Base-by-base conservation (phyloP, 2,113 vertebrate species). In the Leucosticte australis region DNA sequence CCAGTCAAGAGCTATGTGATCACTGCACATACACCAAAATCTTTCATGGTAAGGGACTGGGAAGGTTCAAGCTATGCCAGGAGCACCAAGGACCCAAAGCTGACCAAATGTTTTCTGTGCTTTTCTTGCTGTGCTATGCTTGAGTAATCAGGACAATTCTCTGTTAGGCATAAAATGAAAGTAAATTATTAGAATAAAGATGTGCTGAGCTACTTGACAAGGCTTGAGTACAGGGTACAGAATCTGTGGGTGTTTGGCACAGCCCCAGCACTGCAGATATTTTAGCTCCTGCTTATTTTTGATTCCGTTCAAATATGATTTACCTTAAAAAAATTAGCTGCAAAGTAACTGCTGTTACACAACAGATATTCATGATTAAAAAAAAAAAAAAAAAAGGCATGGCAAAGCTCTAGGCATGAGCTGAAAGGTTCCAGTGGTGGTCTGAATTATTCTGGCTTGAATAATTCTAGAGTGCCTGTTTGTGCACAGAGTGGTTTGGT, bases 201-300 rank as follows among this genome's bases (percentile, higher is more conserved):
- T 96, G 90, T 89, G 93, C 92, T 78, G 93, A 94, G 92, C 90
- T 94, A n/a, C 90, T 95, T 96, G 93, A 96, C 93, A 96, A 96
- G 88, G 60, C 69, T 94, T 63, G 94, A 93, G 88, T 75, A 37
- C 90, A 89, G 92, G 92, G 90, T 92, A 93, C 88, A 81, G 90
- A 81, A 95, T 90, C 94, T 96, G 94, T 96, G 92, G 96, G 96
- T 94, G 95, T 96, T 84, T 97, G 94, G 95, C 96, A 94, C 86
- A 88, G 85, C 76, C 85, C 85, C 93, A 97, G 92, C 90, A 95
- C 90, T 96, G 96, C 94, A 96, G 96, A 96, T 95, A 95, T 96
- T 96, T 96, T 97, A 94, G 90, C 88, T 92, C 88, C 75, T 92
- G 90, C 83, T 96, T 97, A 97, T 96, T 96, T 97, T 93, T 96